Conservation (phyloP, 1,140 invertebrate species). For the Dendroctonus valens region DNA sequence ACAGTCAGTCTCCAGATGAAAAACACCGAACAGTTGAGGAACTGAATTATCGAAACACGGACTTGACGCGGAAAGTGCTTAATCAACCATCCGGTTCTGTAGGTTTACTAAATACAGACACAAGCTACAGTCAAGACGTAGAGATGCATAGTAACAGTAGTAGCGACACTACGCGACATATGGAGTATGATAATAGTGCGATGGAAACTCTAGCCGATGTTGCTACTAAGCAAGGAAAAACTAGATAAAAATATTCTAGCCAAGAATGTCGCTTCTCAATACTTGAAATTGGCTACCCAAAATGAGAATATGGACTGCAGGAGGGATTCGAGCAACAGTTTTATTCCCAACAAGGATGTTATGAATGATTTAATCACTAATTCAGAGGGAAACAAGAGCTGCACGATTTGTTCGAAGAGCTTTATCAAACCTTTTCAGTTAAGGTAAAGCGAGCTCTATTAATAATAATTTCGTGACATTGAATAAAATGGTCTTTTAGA, state of each 20-base stretch:
- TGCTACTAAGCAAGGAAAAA: slow-evolving; percentile 50
- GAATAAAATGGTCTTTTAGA: slow-evolving; percentile 36
- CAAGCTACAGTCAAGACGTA: slow-evolving; percentile 10
- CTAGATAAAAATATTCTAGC: slow-evolving; percentile 51
- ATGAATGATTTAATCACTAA: slow-evolving; percentile 48
- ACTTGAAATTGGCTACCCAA: slow-evolving; percentile 59
- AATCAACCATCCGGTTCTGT: not conserved
- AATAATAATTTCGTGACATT: not conserved
- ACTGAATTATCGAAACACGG: slow-evolving; percentile 8
- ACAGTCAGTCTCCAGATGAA: not conserved
- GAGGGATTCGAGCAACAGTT: slow-evolving; percentile 32
- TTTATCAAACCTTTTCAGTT: slow-evolving; percentile 90
- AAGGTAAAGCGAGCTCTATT: slow-evolving; percentile 47
- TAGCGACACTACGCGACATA: slow-evolving; percentile 18
- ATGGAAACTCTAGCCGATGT: slow-evolving; percentile 52
- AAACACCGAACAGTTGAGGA: slow-evolving; percentile 3
- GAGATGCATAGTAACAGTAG: slow-evolving; percentile 28
- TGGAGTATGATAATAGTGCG: slow-evolving; percentile 49
- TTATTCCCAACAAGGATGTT: slow-evolving; percentile 35
- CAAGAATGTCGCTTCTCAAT: slow-evolving; percentile 61
- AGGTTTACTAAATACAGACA: not conserved
- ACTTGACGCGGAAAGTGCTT: slow-evolving; percentile 9
- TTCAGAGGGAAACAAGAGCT: slow-evolving; percentile 54
- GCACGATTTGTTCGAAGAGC: slow-evolving; percentile 85
- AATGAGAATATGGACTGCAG: slow-evolving; percentile 45